These are phyloP conservation scores for Himantopus leucocephalus DNA, from an alignment of 2,113 vertebrate species.

Conservation along the genomic window DNA sequence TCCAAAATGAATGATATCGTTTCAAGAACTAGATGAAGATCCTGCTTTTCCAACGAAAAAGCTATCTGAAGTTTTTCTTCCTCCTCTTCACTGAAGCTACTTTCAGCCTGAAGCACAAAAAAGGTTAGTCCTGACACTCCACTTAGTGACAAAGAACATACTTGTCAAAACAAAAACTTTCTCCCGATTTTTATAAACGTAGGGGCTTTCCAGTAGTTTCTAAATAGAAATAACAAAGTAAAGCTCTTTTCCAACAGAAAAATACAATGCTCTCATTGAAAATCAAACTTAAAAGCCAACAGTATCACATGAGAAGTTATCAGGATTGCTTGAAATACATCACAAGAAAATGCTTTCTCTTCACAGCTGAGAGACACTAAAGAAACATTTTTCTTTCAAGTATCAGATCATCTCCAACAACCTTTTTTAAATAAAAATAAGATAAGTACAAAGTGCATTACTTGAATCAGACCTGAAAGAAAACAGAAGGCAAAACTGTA, in stretches of 20 bases:
- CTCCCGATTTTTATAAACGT: not conserved
- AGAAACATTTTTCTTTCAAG: not conserved
- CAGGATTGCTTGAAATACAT: not conserved
- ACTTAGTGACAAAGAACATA: not conserved
- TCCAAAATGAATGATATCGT: constrained; percentile 89
- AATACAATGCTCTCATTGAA: not conserved
- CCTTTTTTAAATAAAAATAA: not conserved
- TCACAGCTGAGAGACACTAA: not conserved
- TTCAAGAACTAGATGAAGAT: constrained; percentile 89
- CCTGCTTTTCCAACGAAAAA: constrained; percentile 87
- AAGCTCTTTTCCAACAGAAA: not conserved
- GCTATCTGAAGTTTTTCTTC: constrained; percentile 91
- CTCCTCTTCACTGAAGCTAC: constrained; percentile 91
- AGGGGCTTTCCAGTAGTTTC: not conserved
- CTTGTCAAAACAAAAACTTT: not conserved
- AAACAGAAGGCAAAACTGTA: not conserved
- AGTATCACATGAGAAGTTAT: not conserved
- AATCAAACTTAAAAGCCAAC: not conserved
- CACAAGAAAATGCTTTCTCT: not conserved
- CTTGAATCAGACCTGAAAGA: not conserved
- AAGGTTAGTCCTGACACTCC: not conserved
- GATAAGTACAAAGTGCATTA: not conserved
- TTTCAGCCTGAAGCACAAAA: constrained; percentile 81
- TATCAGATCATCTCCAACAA: not conserved
- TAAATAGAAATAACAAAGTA: not conserved